Conservation (phyloP, 2,113 vertebrate species). For the Sinocyclocheilus anophthalmus region DNA sequence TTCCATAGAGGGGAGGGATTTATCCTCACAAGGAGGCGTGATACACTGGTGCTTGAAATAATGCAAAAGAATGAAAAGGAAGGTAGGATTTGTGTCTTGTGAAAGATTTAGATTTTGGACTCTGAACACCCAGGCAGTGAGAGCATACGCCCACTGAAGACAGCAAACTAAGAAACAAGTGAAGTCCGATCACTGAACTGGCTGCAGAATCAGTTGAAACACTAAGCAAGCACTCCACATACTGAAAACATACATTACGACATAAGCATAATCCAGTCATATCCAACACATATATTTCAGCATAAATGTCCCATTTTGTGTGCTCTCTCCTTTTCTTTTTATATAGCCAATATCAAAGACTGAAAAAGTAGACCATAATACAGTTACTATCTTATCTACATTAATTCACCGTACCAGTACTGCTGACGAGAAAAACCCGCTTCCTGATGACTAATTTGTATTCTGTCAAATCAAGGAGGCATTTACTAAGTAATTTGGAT, state of each 20-base stretch:
- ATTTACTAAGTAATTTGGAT: conserved; percentile 2
- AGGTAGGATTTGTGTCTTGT: conserved; percentile 7
- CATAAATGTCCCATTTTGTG: background rate
- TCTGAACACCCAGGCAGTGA: background rate
- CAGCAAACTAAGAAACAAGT: background rate
- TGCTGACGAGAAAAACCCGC: background rate
- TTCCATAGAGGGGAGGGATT: conserved; percentile 19
- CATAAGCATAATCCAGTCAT: background rate
- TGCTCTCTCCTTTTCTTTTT: background rate
- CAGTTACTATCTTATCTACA: background rate
- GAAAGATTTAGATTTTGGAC: conserved; percentile 31
- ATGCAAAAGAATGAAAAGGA: conserved; percentile 22
- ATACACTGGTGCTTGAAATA: conserved; percentile 29
- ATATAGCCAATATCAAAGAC: background rate
- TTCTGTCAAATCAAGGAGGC: conserved; percentile 2
- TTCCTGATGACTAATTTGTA: background rate
- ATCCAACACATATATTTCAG: background rate
- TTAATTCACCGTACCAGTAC: background rate
- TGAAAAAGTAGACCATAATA: background rate
- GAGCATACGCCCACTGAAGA: background rate
- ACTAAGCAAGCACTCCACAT: too few species aligned
- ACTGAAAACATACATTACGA: background rate
- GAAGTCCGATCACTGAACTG: background rate
- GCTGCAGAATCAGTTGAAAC: background rate
- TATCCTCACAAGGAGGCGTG: conserved; percentile 41